A percentile compares a stretch with the other conserved stretches of the same genome.
Evolutionary conservation across 2,113 vertebrate genomes (phyloP).

Genomic region (Hippocampus guttulatus): DNA sequence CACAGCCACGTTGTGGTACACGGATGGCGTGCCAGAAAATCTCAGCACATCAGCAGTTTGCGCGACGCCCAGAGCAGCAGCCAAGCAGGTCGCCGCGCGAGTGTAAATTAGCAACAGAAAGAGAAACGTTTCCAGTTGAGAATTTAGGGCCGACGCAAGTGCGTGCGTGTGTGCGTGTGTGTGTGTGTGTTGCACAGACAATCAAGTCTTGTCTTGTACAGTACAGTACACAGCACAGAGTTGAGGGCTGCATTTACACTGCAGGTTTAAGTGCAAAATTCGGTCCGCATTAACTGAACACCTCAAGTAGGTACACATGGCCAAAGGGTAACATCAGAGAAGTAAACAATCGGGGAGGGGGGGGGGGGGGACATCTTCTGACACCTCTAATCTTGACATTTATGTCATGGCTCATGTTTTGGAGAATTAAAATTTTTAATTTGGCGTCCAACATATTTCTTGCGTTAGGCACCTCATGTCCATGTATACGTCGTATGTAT

Average conservation of each 20-base stretch:
- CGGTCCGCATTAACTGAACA: background rate
- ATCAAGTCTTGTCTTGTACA: background rate
- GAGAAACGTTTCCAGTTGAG: slow-evolving; percentile 37
- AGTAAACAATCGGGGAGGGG: no score
- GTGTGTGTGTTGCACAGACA: background rate
- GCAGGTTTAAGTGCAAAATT: no score
- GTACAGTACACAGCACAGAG: background rate
- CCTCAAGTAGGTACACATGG: background rate
- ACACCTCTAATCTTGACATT: no score
- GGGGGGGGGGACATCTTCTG: no score
- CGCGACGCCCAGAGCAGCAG: slow-evolving; percentile 9
- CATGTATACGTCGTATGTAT: no score
- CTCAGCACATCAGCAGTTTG: slow-evolving; percentile 12
- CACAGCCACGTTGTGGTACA: slow-evolving; percentile 22
- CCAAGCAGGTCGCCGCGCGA: slow-evolving; percentile 40
- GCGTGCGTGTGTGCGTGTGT: slow-evolving; percentile 3
- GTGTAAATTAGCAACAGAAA: slow-evolving; percentile 41
- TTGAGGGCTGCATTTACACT: no score
- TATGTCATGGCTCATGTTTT: no score
- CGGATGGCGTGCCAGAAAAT: slow-evolving; percentile 4
- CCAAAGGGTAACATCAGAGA: background rate
- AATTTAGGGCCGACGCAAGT: slow-evolving; percentile 24
- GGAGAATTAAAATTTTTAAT: no score
- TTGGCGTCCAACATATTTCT: no score
- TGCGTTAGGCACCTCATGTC: no score